Base-by-base conservation (phyloP, 1,140 invertebrate species). In the Calliphora vicina region DNA sequence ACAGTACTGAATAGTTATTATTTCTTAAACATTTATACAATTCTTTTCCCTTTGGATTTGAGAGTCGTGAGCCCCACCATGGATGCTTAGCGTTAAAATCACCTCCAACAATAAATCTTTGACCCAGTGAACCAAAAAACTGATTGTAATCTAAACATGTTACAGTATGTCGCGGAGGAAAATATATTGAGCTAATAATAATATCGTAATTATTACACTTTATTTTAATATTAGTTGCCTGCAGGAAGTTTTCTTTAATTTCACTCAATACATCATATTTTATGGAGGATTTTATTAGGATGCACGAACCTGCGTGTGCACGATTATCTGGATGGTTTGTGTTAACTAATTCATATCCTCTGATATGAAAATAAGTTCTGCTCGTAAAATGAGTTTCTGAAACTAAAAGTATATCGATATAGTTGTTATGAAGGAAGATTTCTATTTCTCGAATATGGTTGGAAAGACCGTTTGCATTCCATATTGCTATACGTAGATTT, bases 11-110 rank as follows among this genome's bases (percentile, higher is more conserved):
- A 43, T n/a, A 82, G 20, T 43, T 43, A 27, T 67, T 71, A 27
- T 82, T 67, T 9, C 10, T 35, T 27, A 82, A 27, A 43, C 81
- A 82, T 67, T 42, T 67, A 13, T 82, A 35, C 2, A 82, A 29
- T 29, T 82, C 81, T n/a, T 57, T 81, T 2, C 57, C 81, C 23
- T 82, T 82, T 26, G 81, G 81, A 67, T 82, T 82, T 15, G 12
- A 12, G 9, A 82, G 35, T 20, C 81, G 25, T 12, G 23, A 82
- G 12, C 81, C 81, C 81, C 27, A 82, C 81, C 84, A 80, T 12
- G 83, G 84, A 72, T 91, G 87, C 85, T 91, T 91, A 13, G 89
- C 88, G 82, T 92, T 92, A 61, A 87, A 91, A 80, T 92, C 89
- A 0, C 90, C 90, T 13, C 88, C 90, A 29, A 84, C 85, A 25